Evolutionary conservation across 2,888 invertebrate species (phyloP).

Genomic region (Orthosia cruda): DNA sequence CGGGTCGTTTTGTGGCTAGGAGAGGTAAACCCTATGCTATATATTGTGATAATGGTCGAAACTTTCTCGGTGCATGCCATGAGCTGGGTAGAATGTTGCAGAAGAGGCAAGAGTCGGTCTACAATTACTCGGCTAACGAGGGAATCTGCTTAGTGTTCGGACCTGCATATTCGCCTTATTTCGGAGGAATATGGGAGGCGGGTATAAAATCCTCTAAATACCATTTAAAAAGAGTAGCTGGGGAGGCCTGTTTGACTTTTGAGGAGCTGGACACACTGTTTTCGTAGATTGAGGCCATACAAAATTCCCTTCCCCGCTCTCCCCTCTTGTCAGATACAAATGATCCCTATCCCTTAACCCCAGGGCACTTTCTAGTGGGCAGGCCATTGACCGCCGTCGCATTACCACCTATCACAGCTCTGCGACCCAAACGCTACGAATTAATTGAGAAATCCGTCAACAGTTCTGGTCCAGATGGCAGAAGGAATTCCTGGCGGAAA

Average conservation of each 20-base stretch:
- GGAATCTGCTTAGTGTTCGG: too few species aligned
- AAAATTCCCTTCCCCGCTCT: not conserved
- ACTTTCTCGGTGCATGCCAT: too few species aligned
- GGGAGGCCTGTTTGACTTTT: not conserved
- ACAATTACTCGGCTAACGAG: too few species aligned
- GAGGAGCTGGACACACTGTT: not conserved
- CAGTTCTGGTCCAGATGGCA: conserved; percentile 14
- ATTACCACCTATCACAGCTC: conserved; percentile 1
- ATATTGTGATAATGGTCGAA: too few species aligned
- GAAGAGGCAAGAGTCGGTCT: too few species aligned
- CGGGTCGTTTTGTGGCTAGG: too few species aligned
- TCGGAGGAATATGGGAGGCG: too few species aligned
- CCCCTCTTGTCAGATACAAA: conserved; percentile 1
- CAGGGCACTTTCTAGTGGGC: conserved; percentile 13
- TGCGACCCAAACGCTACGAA: conserved; percentile 79
- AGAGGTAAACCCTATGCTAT: too few species aligned
- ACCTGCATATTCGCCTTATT: not conserved
- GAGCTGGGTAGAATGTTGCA: too few species aligned
- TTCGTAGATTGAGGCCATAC: not conserved
- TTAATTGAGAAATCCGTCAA: not conserved
- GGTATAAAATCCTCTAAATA: too few species aligned
- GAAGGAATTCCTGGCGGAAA: conserved; percentile 3
- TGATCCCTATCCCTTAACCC: not conserved
- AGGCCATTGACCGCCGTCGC: conserved; percentile 13
- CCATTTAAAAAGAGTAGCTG: not conserved